These are phyloP conservation scores for Umimayanthus kanabou DNA, from an alignment of 92 coral and sea anemone species.

Conservation along the genomic window DNA sequence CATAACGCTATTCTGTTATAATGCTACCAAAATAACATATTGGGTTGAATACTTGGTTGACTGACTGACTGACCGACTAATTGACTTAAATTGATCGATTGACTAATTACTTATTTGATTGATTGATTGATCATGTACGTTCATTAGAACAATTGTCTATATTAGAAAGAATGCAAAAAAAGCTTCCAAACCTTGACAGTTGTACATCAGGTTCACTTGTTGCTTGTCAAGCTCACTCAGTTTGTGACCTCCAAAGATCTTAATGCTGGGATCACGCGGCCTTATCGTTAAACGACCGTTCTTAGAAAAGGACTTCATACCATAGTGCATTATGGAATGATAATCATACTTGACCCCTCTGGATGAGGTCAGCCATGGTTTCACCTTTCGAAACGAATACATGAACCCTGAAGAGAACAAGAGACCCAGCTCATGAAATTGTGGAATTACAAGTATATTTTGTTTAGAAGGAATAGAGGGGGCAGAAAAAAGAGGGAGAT, in stretches of 20 bases:
- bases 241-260: not conserved
- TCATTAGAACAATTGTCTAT: too few species aligned
- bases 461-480: too few species aligned
- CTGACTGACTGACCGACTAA: too few species aligned
- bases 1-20: too few species aligned
- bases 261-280: constrained; percentile 28
- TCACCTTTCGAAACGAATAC: constrained; percentile 37
- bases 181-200: constrained; percentile 17
- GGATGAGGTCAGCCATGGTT: constrained; percentile 16
- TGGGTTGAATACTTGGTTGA: too few species aligned
- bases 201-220: constrained; percentile 41
- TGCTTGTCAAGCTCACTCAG: constrained; percentile 35
- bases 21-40: too few species aligned
- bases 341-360: constrained; percentile 33
- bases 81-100: too few species aligned
- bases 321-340: constrained; percentile 40
- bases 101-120: too few species aligned
- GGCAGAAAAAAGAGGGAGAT: too few species aligned
- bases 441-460: too few species aligned
- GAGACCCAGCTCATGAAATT: too few species aligned
- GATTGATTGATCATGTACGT: too few species aligned
- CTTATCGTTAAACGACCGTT: constrained; percentile 31
- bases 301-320: constrained; percentile 29
- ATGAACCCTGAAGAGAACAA: constrained; percentile 2
- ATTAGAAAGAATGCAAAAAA: not conserved